A percentile compares a stretch with the other conserved stretches of the same genome.
These are phyloP conservation scores for Rousettus madagascariensis DNA, from an alignment of 2,797 vertebrate species.

Conservation along the genomic window DNA sequence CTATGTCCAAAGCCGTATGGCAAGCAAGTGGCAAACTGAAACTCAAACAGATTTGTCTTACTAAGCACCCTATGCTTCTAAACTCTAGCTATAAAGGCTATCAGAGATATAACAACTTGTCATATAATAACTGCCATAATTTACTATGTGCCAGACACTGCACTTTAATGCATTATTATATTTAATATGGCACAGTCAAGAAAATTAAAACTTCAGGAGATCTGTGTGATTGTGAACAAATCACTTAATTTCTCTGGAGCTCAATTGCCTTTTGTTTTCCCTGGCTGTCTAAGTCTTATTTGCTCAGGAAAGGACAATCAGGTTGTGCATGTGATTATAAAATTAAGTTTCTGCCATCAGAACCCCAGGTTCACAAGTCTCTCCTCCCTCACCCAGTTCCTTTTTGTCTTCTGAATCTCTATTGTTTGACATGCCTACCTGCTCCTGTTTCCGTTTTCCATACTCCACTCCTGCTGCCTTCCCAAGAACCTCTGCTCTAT, in stretches of 20 bases:
- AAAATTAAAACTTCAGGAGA: neutral
- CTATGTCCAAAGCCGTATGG: neutral
- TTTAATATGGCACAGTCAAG: neutral
- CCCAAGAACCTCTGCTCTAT: neutral
- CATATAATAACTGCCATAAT: neutral
- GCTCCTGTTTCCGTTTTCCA: neutral
- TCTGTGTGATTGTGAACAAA: neutral
- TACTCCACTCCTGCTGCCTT: neutral
- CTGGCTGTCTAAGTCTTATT: neutral
- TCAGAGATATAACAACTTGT: neutral
- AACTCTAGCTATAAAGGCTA: neutral
- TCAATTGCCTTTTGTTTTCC: neutral
- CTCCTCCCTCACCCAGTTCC: neutral
- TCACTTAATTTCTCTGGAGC: neutral
- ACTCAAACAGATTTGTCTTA: neutral
- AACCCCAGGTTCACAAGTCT: neutral
- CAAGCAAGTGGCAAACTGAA: neutral
- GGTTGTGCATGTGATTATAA: neutral
- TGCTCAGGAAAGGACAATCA: neutral
- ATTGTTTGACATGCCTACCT: neutral
- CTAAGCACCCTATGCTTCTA: neutral
- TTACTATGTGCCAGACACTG: neutral
- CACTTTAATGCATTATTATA: neutral
- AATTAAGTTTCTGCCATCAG: neutral
- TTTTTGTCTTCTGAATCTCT: neutral